Base-by-base conservation (phyloP, 2,888 invertebrate species). In the Lochmaea capreae region DNA sequence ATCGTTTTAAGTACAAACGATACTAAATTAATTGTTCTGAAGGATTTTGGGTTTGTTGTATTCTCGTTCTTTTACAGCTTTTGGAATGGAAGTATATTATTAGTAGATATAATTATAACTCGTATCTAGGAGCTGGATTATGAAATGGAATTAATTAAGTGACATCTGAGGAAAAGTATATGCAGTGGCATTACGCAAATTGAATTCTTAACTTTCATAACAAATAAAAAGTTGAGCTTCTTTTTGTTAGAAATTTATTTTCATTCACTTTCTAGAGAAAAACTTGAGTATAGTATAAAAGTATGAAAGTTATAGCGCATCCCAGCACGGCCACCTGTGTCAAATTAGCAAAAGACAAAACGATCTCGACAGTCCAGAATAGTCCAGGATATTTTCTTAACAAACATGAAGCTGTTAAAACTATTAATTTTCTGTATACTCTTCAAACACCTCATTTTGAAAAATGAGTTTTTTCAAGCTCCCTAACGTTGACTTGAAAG, bases 321-420 rank as follows among this genome's bases (percentile, higher is more conserved):
- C 79, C 78, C 78, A 78, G 79, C 63, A 72, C 80, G 79, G 83
- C 84, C 86, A 86, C 86, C 86, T 86, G 86, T 85, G 85, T 85
- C 85, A 84, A 86, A 86, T 86, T 86, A 86, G 84, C 80, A 80
- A 79, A 84, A 85, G 84, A 85, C 84, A 83, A 85, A 85, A 81
- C 80, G 82, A 78, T 84, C 83, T 84, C 84, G 81, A 79, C 81
- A 82, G 84, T 78, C 79, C 12, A n/a, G 26, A 42, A 71, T 71
- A 71, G 71, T 54, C 71, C 42, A 26, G 71, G 71, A 39, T 61
- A 10, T 2, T 6, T 61, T 33, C 26, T 54, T 10, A 16, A 16
- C 8, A 33, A 14, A 59, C 8, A 59, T 12, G 14, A 14, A 14
- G 11, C 16, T 43, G 42, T 42, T 43, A 18, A 9, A 10, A 62